Percentiles rank a stretch among this genome's conserved stretches.
Evolutionary conservation across 2,113 vertebrate genomes (phyloP).

Genomic region (Salvelinus sp.): DNA sequence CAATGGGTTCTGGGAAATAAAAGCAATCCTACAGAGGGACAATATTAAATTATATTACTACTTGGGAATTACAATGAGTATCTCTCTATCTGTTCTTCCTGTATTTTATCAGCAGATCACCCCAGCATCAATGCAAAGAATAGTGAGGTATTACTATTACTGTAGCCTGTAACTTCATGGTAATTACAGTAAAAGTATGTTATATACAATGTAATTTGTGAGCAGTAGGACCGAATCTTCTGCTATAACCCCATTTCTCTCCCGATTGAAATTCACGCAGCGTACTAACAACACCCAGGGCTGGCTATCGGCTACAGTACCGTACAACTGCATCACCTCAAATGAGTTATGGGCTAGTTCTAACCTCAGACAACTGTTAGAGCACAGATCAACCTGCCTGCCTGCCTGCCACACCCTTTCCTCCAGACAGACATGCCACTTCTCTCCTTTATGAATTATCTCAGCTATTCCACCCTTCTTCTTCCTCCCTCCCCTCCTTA

Average conservation of each 20-base stretch:
- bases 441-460: conserved; percentile 36
- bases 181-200: too few species aligned
- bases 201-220: too few species aligned
- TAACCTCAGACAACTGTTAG: conserved; percentile 59
- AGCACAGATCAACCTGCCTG: conserved; percentile 6
- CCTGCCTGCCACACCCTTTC: conserved; percentile 50
- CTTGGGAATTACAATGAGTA: neutral
- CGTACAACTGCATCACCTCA: conserved; percentile 2
- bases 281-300: neutral
- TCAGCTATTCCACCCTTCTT: conserved; percentile 26
- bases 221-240: too few species aligned
- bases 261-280: neutral
- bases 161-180: too few species aligned
- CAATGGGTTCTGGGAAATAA: neutral
- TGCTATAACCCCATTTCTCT: too few species aligned
- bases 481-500: conserved; percentile 17
- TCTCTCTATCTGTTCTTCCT: too few species aligned
- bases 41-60: neutral
- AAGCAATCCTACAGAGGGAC: neutral
- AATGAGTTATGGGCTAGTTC: conserved; percentile 31
- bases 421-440: conserved; percentile 37
- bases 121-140: too few species aligned
- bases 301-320: neutral
- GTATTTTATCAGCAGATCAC: too few species aligned
- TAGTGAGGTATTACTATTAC: too few species aligned